Conservation (phyloP, 35 echinoderm and acorn worm species). For the Holothuria glaberrima region DNA sequence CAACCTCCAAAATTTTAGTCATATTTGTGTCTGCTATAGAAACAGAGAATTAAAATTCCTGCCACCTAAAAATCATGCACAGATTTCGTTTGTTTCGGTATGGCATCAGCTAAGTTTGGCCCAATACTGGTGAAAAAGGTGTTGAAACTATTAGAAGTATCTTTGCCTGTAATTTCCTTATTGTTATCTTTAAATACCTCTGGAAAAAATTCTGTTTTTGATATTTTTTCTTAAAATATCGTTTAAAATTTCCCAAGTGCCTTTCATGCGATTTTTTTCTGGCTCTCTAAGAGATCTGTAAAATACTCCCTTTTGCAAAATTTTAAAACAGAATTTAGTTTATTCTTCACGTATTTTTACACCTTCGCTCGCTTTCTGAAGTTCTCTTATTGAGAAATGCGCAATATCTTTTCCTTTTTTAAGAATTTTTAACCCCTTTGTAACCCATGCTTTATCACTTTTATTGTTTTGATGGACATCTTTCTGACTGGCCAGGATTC, state of each 20-base stretch:
- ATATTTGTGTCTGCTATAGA: background rate
- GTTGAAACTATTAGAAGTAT: background rate
- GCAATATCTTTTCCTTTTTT: background rate
- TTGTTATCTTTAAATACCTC: background rate
- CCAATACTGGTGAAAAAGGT: background rate
- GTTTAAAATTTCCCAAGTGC: too few species aligned
- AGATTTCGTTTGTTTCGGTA: background rate
- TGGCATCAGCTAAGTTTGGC: background rate
- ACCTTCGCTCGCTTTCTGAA: background rate
- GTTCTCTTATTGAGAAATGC: background rate
- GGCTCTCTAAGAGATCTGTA: background rate
- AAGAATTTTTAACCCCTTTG: background rate
- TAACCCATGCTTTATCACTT: background rate
- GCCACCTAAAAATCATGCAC: background rate
- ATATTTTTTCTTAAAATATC: background rate
- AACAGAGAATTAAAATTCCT: conserved; percentile 13
- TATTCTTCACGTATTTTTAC: background rate
- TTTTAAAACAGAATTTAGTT: background rate
- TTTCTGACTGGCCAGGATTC: too few species aligned
- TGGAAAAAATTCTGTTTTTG: background rate
- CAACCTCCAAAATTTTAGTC: background rate
- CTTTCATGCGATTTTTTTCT: too few species aligned
- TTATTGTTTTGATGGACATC: background rate
- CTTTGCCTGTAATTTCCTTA: background rate
- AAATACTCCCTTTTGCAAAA: background rate